These are phyloP conservation scores for Zosterops japonicus DNA, from an alignment of 2,113 vertebrate species.

Conservation along the genomic window DNA sequence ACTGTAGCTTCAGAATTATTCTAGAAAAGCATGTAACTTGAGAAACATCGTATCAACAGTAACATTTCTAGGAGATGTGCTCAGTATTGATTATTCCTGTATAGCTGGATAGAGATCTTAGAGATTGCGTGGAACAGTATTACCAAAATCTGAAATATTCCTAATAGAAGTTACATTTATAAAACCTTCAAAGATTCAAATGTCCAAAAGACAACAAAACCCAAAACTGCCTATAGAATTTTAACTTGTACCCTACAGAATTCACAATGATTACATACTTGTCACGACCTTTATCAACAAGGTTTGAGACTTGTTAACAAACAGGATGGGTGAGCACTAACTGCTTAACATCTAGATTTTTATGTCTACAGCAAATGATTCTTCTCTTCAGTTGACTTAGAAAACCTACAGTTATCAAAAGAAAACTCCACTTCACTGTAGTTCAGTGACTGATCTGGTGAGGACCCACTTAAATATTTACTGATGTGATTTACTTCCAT, in stretches of 20 bases:
- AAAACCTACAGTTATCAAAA: neutral
- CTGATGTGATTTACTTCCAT: neutral
- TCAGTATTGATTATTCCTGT: neutral
- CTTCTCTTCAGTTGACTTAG: neutral
- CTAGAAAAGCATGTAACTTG: neutral
- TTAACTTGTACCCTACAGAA: neutral
- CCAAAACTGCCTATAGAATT: neutral
- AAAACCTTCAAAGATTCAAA: neutral
- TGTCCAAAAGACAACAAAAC: rapidly evolving
- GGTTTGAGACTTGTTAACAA: neutral
- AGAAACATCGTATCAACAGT: neutral
- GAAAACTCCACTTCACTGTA: neutral
- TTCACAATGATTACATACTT: neutral
- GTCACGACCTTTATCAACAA: neutral
- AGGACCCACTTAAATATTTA: neutral
- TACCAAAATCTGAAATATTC: neutral
- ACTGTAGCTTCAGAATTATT: neutral
- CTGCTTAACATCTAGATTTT: neutral
- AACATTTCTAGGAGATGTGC: neutral
- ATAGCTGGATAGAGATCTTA: neutral
- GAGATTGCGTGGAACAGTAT: neutral
- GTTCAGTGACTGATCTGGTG: neutral
- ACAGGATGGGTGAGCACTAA: neutral
- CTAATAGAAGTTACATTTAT: neutral
- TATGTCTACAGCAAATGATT: neutral